Base-by-base conservation (phyloP, 2,113 vertebrate genomes). In the Urocitellus parryii region DNA sequence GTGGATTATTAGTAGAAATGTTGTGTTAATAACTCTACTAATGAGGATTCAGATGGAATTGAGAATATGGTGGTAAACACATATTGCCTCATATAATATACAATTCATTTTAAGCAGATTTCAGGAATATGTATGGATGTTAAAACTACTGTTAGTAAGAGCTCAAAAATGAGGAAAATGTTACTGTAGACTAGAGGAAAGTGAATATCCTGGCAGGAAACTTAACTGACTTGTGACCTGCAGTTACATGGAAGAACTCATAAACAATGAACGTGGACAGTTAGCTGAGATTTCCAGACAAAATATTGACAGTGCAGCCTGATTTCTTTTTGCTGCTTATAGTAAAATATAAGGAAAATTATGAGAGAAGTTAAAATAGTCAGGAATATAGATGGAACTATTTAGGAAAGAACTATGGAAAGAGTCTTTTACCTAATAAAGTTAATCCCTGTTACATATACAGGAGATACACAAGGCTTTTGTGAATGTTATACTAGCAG, bases 21-120 rank as follows among this genome's bases (percentile, higher is more conserved):
- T 42, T 37, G 9, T 83, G 24, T 78, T 93, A 51, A 74, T 20
- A 88, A 78, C 10, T 87, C 39, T 83, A 11, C 29, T 94, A 70
- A 48, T 63, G 34, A 89, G 83, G 63, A 79, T 25, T 68, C 63
- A 79, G 25, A 77, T 86, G 39, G 58, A 94, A 82, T 1, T 76
- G 18, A 79, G 32, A 77, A 3, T 11, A 37, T 82, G 22, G 24
- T 88, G 3, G 77, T 81, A 51, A 88, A 80, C 6, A 79, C 51
- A 27, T 9, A 20, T 32, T 91, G 45, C 14, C 22, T 70, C 65
- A 74, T 29, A 53, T 24, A 91, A 74, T 58, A 86, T 4, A 20
- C 67, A 94, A 81, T 42, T 83, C 17, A 85, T 85, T 95, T 74
- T 61, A 86, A 85, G 70, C 27, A 90, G 29, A 88, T n/a, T 94